Conservation (phyloP, 2,113 vertebrate species). For the Amphiprion percula region DNA sequence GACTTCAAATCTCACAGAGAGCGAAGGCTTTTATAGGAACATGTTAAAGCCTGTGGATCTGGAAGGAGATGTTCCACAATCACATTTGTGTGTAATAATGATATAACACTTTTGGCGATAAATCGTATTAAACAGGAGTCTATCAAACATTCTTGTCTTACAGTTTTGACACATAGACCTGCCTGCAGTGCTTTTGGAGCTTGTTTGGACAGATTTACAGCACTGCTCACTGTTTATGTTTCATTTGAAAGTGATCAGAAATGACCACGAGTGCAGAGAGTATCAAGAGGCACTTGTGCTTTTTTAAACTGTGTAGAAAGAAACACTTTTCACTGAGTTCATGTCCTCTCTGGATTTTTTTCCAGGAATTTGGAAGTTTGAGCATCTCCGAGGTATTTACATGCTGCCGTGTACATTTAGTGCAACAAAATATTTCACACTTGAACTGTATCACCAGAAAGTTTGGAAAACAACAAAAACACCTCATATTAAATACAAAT, state of each 20-base stretch:
- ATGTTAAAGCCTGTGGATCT: not conserved
- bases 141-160: not conserved
- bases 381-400: no score
- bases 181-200: not conserved
- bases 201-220: not conserved
- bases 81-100: not conserved
- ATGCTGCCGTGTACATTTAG: no score
- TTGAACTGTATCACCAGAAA: no score
- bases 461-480: no score
- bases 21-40: not conserved
- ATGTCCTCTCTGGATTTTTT: not conserved
- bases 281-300: not conserved
- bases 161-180: not conserved
- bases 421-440: not conserved
- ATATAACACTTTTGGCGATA: not conserved
- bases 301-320: not conserved
- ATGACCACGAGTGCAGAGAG: not conserved
- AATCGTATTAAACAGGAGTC: not conserved
- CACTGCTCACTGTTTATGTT: not conserved
- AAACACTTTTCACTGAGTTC: not conserved
- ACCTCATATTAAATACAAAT: no score
- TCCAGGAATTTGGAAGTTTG: no score
- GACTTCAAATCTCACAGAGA: not conserved
- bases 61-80: not conserved
- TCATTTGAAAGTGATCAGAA: constrained; percentile 9